Conservation (phyloP, 2,113 vertebrate species). For the Macroglossus sobrinus region DNA sequence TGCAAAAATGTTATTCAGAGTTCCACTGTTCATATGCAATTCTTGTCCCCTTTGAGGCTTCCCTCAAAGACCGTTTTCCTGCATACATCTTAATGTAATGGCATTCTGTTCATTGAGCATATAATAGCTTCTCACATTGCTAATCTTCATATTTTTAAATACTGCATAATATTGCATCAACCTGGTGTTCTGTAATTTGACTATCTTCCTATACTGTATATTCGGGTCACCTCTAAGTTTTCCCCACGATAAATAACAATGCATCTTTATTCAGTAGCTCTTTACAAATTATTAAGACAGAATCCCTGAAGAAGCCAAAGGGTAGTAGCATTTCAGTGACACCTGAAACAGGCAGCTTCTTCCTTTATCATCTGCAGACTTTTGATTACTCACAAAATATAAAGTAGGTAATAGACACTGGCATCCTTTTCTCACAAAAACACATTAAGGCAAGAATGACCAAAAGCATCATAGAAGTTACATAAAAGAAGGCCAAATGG, state of each 20-base stretch:
- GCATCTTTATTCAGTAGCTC: background rate
- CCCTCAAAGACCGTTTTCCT: background rate
- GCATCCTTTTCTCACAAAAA: background rate
- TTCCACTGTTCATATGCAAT: background rate
- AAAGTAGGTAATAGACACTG: background rate
- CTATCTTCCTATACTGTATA: background rate
- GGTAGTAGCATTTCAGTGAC: background rate
- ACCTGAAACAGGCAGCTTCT: background rate
- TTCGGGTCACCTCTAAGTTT: background rate
- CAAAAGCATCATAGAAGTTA: background rate
- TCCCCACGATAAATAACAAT: background rate
- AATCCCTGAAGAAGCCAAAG: background rate
- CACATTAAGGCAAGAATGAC: background rate
- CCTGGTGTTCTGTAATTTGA: background rate
- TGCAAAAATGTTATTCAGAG: background rate
- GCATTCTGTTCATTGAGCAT: background rate
- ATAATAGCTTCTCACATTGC: background rate
- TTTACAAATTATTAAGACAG: background rate
- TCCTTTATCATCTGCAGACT: background rate
- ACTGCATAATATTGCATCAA: background rate
- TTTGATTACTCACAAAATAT: background rate
- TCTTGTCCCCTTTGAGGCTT: background rate
- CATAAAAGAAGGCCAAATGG: background rate
- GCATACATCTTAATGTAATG: background rate
- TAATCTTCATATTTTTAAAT: background rate